Evolutionary conservation across 2,797 vertebrate genomes (phyloP).

Genomic region (Sebastes variabilis): DNA sequence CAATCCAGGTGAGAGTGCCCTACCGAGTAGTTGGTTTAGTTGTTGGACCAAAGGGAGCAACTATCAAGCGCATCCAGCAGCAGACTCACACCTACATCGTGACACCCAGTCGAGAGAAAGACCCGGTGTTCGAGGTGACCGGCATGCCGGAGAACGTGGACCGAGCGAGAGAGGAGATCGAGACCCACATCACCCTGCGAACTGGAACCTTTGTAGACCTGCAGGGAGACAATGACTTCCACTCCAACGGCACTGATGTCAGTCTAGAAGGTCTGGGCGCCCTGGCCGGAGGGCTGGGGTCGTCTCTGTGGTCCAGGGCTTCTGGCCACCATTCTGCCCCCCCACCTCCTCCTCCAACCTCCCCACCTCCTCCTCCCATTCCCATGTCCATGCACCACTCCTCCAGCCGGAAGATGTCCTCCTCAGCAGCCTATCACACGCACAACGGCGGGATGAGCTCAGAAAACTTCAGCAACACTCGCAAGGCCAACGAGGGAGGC

Average conservation of each 20-base stretch:
- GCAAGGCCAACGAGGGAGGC: conserved; percentile 77
- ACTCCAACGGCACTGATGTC: conserved; percentile 96
- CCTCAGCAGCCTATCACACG: conserved; percentile 72
- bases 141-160: conserved; percentile 99
- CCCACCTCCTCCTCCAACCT: conserved; percentile 65
- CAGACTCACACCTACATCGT: conserved; percentile 98
- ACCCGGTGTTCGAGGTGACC: conserved; percentile 96
- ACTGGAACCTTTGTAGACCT: conserved; percentile 93
- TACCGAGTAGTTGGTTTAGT: conserved; percentile 97
- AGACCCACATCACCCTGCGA: conserved; percentile 96
- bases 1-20: conserved; percentile 92
- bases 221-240: conserved; percentile 95
- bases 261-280: conserved; percentile 89
- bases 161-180: conserved; percentile 94
- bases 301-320: conserved; percentile 89
- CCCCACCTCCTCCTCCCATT: conserved; percentile 58
- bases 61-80: conserved; percentile 98
- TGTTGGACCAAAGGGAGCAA: conserved; percentile 96
- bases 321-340: conserved; percentile 72
- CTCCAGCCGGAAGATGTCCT: conserved; percentile 82
- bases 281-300: conserved; percentile 71
- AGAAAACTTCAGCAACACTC: conserved; percentile 64
- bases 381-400: conserved; percentile 82
- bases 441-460: conserved; percentile 76
- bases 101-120: conserved; percentile 95